Conservation (phyloP, 1,140 invertebrate genomes). For the Heliconius hewitsoni region DNA sequence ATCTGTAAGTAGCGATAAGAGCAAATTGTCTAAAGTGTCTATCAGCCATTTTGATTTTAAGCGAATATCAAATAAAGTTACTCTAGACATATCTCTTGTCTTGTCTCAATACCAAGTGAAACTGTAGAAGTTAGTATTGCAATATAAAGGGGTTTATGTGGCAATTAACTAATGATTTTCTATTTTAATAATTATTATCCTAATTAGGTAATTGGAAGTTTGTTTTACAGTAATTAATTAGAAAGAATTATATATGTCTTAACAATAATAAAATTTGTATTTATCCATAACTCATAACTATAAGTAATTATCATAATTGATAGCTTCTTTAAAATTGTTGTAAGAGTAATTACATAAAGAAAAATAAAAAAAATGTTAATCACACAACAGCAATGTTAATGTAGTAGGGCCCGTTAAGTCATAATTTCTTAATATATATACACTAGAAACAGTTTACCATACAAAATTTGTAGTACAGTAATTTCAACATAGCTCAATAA, state of each 20-base stretch:
- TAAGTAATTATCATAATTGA: too few species aligned
- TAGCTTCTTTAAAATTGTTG: too few species aligned
- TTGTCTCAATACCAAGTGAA: constrained; percentile 47
- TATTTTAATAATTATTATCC: neutral
- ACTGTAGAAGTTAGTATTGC: neutral
- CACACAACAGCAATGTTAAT: too few species aligned
- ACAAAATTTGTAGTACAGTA: too few species aligned
- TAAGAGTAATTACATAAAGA: too few species aligned
- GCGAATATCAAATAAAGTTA: constrained; percentile 28
- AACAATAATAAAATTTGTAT: neutral
- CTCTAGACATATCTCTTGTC: constrained; percentile 36
- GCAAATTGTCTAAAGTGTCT: constrained; percentile 46
- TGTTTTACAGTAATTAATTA: constrained; percentile 6
- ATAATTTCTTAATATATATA: too few species aligned
- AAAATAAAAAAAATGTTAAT: too few species aligned
- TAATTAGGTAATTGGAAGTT: constrained; percentile 2
- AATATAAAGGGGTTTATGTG: neutral
- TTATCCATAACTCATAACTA: too few species aligned
- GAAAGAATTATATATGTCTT: neutral
- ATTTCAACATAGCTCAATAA: too few species aligned
- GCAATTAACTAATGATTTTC: neutral
- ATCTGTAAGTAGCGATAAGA: constrained; percentile 56
- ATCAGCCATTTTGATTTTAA: constrained; percentile 41
- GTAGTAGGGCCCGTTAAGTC: too few species aligned
- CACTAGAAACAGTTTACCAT: too few species aligned